Evolutionary conservation across 2,888 invertebrate genomes (phyloP), one percentile per base, ranked within the genome.

Genomic region (Mechanitis messenoides): DNA sequence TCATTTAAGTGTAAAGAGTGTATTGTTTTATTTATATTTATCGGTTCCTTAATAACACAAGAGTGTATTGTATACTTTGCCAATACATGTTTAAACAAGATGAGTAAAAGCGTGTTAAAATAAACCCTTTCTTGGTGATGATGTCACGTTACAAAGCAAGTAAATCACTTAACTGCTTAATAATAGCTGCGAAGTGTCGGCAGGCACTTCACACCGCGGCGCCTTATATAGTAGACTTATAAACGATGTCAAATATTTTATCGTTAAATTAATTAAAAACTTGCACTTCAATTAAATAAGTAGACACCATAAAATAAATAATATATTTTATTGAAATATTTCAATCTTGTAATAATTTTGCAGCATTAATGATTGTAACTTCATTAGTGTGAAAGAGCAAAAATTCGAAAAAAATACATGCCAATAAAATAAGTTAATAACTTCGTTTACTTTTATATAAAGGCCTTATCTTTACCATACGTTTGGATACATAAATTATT

Each of bases 111-210:
- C 58, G 64, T 66, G 66, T 66, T 64, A 66, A 60, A 55, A 42
- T 58, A 64, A 61, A 64, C 66, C 64, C 54, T 57, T 57, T 57
- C 54, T 45, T n/a, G n/a, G 57, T 54, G 58, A 58, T 66, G 66
- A 66, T 66, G 66, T 66, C 66, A 66, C 61, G 54, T 38, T 55
- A 50, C 28, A 31, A 59, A 63, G 59, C 63, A 61, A 64, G 66
- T 66, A 66, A 66, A 66, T 66, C 64, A 66, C 66, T 66, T 66
- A 66, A 46, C 64, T 64, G 63, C 66, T 66, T 66, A 66, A 62
- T 66, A 58, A 61, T 63, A 66, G 60, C 60, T 38, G 66, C 63
- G 61, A 66, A 64, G 61, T 58, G 60, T 50, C 50, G 64, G 59
- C 61, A 60, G 59, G 20, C 20, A 35, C 35, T 35, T 20, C 20